Evolutionary conservation across 2,797 vertebrate species (phyloP), one percentile per base, ranked within the genome.

Genomic region (Macrochelys suwanniensis): DNA sequence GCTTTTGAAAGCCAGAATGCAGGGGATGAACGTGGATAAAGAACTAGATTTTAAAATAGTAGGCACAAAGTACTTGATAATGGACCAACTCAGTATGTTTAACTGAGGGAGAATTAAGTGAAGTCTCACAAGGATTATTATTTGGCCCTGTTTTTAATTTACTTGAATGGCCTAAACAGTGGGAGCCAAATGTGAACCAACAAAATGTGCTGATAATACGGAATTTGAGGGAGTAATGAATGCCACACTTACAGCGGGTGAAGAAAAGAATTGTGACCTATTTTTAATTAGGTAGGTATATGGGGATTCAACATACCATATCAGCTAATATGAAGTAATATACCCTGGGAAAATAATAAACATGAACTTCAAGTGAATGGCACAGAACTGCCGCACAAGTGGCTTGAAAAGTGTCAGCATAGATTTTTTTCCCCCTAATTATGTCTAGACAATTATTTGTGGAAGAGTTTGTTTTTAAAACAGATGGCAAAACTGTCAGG

Each of bases 31-130:
- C 78, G 51, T 42, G 94, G 71, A 25, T 77, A 33, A 95, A 93
- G 85, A 92, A 85, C 1, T 86, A 76, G 37, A 53, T 94, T 94
- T 80, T 84, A 74, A 96, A 96, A 87, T 3, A 81, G 56, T 68
- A 53, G n/a, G n/a, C 83, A 28, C 31, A 78, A 47, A 31, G 28
- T 82, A 51, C 19, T 77, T 85, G 81, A 0, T 2, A 91, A 84
- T 61, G 13, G 47, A n/a, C 7, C 78, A 53, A 56, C 80, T 85
- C 7, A 4, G 5, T 37, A 23, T 47, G 50, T 82, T 90, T 65
- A 82, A 74, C 65, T 16, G n/a, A 92, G 90, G 61, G 9, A 88
- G 26, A 94, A 92, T 49, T 88, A 19, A 61, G 5, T 49, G 42
- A 90, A 50, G 80, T 90, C 50, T 80, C 1, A 1, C 2, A 74